Conservation (phyloP, 2,113 vertebrate species). For the Phocoena sinus region DNA sequence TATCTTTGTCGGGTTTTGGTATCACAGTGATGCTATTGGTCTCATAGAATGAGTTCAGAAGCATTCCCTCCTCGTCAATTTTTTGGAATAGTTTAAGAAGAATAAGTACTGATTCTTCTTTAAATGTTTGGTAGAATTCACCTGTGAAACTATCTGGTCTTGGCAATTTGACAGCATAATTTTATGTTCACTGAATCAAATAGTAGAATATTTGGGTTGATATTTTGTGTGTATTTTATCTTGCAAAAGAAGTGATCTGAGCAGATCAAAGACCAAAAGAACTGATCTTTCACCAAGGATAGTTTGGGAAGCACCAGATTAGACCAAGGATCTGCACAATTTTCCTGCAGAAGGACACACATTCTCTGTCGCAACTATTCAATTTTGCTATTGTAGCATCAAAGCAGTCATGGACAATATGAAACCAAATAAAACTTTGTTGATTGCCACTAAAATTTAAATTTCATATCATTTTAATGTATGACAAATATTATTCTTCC, state of each 20-base stretch:
- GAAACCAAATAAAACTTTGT: neutral
- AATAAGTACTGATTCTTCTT: neutral
- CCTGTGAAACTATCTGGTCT: neutral
- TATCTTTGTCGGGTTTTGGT: neutral
- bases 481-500: neutral
- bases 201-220: neutral
- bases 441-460: neutral
- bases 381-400: fast-evolving
- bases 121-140: neutral
- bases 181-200: neutral
- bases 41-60: neutral
- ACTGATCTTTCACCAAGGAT: neutral
- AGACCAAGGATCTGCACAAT: too few relatives aligned
- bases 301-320: neutral
- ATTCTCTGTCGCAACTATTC: neutral
- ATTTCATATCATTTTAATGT: neutral
- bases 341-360: neutral
- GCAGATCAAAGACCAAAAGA: neutral
- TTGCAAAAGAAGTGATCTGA: neutral
- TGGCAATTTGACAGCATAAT: neutral
- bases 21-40: neutral
- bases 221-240: neutral
- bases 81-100: neutral
- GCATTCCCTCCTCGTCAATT: neutral
- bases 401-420: fast-evolving